These are phyloP conservation scores for Andrena camellia DNA, from an alignment of 2,888 invertebrate species.

Conservation along the genomic window DNA sequence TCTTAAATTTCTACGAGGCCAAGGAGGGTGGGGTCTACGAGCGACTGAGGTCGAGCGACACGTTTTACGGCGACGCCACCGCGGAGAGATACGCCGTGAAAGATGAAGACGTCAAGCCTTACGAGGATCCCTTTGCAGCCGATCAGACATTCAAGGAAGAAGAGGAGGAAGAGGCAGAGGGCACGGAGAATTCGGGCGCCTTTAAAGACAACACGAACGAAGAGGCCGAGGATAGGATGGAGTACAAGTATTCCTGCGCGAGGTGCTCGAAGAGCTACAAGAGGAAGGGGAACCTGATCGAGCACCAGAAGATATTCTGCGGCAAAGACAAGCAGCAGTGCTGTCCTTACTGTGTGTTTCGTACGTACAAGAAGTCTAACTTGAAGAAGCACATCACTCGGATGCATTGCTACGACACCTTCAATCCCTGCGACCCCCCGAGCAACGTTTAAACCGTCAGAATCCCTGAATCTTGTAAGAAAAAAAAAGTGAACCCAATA, in stretches of 20 bases:
- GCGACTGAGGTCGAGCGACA: background rate
- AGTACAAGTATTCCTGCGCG: constrained; percentile 31
- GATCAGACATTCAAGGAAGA: background rate
- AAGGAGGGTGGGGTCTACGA: background rate
- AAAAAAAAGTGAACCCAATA: too few relatives aligned
- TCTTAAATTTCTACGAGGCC: background rate
- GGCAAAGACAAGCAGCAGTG: constrained; percentile 34
- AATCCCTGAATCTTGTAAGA: background rate
- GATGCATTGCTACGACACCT: constrained; percentile 1
- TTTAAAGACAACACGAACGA: background rate
- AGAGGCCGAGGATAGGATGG: background rate
- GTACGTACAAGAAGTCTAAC: constrained; percentile 39
- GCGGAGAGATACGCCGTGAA: background rate
- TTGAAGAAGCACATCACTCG: constrained; percentile 34
- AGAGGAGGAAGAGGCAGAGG: background rate
- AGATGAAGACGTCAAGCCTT: background rate
- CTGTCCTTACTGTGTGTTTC: constrained; percentile 28
- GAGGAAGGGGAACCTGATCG: constrained; percentile 25
- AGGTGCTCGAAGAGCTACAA: constrained; percentile 41
- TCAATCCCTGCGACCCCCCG: background rate
- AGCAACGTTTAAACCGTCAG: background rate
- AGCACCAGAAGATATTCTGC: constrained; percentile 41
- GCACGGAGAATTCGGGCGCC: background rate
- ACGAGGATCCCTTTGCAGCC: too few relatives aligned
- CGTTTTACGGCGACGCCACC: background rate